Evolutionary conservation across 2,888 invertebrate species (phyloP), one percentile per base, ranked within the genome.

Genomic region (Disparrhopalites patrizii): DNA sequence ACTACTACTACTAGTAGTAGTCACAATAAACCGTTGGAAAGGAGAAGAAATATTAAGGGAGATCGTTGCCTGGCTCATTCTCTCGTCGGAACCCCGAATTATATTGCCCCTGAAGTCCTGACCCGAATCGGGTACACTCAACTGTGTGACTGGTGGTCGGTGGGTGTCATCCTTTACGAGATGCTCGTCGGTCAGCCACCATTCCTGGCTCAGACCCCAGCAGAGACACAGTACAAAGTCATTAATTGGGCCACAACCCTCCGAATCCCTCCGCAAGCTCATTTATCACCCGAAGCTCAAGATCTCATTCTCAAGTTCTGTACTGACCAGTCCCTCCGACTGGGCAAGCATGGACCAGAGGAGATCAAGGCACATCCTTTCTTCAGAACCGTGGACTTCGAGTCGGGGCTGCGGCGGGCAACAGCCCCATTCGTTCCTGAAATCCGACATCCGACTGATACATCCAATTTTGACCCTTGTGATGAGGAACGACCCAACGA

Each of bases 171-270:
- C 77, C 82, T 99, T 56, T 99, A 97, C 78, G 99, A 99, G 82
- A 99, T 99, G 99, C 83, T 99, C 75, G 95, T 98, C 40, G 99
- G 99, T 0, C 93, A 94, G 76, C 98, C 99, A 69, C 99, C 99
- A 8, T 99, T 99, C 82, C 84, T 93, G 76, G 97, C 98, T 55
- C 87, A 88, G 76, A 89, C 93, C 66, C 94, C 98, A 0, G 90
- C 90, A 31, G 97, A 98, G 82, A 99, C 98, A 50, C 98, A 99
- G 80, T 87, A 87, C 76, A 99, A 98, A 88, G 96, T 98, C 23
- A 96, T 98, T 76, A 89, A 96, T 80, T 98, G 96, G 95, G 89
- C 93, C 80, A 90, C 88, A 76, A 91, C 92, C 51, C 85, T 98
- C 62, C 89, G 90, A 78, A 92, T 98, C 77, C 97, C 97, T 62